These are phyloP conservation scores for Idris sp. DNA, from an alignment of 1,140 invertebrate genomes.

Conservation along the genomic window DNA sequence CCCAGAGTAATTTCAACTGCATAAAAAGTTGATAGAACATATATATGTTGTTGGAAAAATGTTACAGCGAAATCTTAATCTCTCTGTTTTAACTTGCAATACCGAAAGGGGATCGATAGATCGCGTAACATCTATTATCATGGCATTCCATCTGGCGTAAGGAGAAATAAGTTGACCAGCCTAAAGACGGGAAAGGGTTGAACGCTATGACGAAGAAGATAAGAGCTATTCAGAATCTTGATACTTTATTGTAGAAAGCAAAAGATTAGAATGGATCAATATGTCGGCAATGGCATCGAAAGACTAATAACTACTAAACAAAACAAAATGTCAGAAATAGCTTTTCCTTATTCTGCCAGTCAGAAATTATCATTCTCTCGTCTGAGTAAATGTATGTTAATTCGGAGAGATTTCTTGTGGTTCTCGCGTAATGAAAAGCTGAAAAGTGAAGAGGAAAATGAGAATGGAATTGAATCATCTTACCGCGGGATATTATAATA, in stretches of 20 bases:
- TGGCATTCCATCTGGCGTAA: slow-evolving; percentile 23
- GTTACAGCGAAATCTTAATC: no score
- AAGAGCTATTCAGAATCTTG: slow-evolving; percentile 45
- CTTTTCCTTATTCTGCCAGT: slow-evolving; percentile 6
- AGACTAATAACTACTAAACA: slow-evolving; percentile 47
- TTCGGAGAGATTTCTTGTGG: not conserved
- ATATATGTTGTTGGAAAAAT: no score
- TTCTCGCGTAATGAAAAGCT: not conserved
- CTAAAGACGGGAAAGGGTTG: slow-evolving; percentile 38
- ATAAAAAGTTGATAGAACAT: no score
- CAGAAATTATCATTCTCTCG: not conserved
- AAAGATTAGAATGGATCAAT: slow-evolving; percentile 55
- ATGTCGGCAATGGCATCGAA: slow-evolving; percentile 43
- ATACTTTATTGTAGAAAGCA: slow-evolving; percentile 55
- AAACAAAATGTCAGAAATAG: slow-evolving; percentile 40
- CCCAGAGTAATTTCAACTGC: no score
- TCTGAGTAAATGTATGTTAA: not conserved
- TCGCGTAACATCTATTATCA: slow-evolving; percentile 47
- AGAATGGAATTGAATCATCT: no score
- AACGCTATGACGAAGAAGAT: slow-evolving; percentile 49
- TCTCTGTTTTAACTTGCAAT: slow-evolving; percentile 38
- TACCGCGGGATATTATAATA: no score
- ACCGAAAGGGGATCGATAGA: slow-evolving; percentile 41
- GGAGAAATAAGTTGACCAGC: slow-evolving; percentile 32
- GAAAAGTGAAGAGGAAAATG: no score